Evolutionary conservation across 2,888 invertebrate genomes (phyloP).

Genomic region (Mesorhabditis sp.): DNA sequence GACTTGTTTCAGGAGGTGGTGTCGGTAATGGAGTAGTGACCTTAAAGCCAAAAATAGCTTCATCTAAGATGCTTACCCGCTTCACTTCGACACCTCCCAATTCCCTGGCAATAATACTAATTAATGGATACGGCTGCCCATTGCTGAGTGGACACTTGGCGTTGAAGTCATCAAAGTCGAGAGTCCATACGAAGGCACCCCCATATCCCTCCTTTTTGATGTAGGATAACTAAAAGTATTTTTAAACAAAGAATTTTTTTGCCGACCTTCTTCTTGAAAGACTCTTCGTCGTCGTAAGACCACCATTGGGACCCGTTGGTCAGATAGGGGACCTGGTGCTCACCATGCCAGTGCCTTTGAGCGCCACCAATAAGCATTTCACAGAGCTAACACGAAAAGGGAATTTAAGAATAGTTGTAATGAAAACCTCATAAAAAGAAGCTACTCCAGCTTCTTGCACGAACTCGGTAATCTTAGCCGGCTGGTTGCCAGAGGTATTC

Average conservation of each 20-base stretch:
- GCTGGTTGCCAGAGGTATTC: constrained; percentile 15
- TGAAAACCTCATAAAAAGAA: constrained; percentile 77
- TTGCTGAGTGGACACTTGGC: constrained; percentile 45
- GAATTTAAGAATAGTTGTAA: background rate
- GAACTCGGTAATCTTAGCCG: constrained; percentile 62
- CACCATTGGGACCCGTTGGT: constrained; percentile 82
- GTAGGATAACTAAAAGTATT: constrained; percentile 36
- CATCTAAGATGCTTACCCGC: background rate
- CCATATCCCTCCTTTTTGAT: constrained; percentile 50
- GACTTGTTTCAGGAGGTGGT: background rate
- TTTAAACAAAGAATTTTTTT: background rate
- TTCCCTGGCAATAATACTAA: constrained; percentile 50
- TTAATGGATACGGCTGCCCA: constrained; percentile 53
- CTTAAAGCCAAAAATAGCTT: background rate
- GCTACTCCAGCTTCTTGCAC: constrained; percentile 90
- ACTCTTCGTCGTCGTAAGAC: constrained; percentile 81
- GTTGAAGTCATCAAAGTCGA: constrained; percentile 58
- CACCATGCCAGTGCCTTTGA: constrained; percentile 74
- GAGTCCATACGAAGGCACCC: constrained; percentile 58
- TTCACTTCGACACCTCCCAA: constrained; percentile 44
- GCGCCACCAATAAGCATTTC: constrained; percentile 74
- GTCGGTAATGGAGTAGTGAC: background rate
- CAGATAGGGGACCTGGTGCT: constrained; percentile 73
- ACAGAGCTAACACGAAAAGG: constrained; percentile 69
- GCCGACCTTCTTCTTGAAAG: constrained; percentile 75